Evolutionary conservation across 2,113 vertebrate genomes (phyloP).

Genomic region (Marmota flaviventris): DNA sequence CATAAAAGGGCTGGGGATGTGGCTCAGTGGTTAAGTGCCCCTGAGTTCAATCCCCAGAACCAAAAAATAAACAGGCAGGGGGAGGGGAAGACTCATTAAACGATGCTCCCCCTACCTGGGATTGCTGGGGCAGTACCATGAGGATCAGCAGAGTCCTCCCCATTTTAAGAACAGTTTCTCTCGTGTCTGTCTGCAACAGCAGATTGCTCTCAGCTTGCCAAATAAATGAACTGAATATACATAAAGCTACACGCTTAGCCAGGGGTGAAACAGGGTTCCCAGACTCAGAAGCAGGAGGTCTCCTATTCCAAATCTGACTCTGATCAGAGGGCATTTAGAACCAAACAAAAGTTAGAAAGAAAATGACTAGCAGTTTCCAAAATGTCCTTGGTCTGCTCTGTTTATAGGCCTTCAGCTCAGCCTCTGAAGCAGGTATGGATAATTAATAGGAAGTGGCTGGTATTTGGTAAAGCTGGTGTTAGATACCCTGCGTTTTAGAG

Average conservation of each 20-base stretch:
- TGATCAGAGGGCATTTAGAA: neutral
- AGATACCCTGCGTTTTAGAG: neutral
- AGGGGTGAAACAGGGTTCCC: constrained; percentile 49
- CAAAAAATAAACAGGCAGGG: too few species aligned
- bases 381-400: constrained; percentile 66
- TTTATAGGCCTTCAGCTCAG: constrained; percentile 54
- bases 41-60: too few species aligned
- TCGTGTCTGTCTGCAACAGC: constrained; percentile 70
- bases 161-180: constrained; percentile 74
- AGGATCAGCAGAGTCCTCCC: constrained; percentile 43
- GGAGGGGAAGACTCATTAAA: neutral
- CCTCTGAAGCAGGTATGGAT: neutral
- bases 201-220: constrained; percentile 77
- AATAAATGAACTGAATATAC: constrained; percentile 55
- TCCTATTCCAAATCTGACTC: neutral
- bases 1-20: too few species aligned
- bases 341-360: constrained; percentile 44
- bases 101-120: constrained; percentile 46
- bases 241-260: constrained; percentile 60
- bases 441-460: neutral
- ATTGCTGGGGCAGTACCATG: constrained; percentile 64
- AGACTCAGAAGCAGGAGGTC: constrained; percentile 54
- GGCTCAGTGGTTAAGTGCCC: too few species aligned
- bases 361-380: constrained; percentile 55
- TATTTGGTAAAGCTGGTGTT: neutral